Evolutionary conservation across 2,113 vertebrate genomes (phyloP), one percentile per base, ranked within the genome.

Genomic region (Mastomys natalensis): DNA sequence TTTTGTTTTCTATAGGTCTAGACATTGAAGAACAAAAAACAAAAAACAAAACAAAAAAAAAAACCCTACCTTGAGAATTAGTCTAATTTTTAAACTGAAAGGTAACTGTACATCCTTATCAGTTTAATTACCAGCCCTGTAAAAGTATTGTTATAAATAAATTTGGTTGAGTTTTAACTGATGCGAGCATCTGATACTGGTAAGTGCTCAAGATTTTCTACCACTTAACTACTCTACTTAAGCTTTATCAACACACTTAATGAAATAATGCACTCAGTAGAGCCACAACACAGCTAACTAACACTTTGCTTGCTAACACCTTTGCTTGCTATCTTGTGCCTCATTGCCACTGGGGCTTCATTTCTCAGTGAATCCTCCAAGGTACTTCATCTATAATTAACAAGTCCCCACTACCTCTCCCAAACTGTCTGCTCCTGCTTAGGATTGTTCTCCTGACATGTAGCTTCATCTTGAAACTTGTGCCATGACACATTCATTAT

Each of bases 41-140:
- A 31, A 62, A 58, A 66, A 24, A 37, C 16, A 48, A 48, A 48
- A 89, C 22, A 87, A 81, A 72, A 40, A n/a, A 31, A 62, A 58
- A 66, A 24, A 37, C 16, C 51, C 51, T 51, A 62, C 37, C 76
- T 66, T 70, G 40, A 84, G 53, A 92, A 85, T 48, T 51, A 2
- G 40, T 93, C 58, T 81, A 73, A 74, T 26, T 93, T 90, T 91
- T 92, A 10, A 58, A 70, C 78, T 48, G 43, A 82, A 84, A 97
- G 64, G 40, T 24, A 72, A 93, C 3, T 64, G 3, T 55, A 9
- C 7, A 72, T 10, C 15, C 81, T 87, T 58, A 81, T 13, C 45
- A 53, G 12, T 37, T 96, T 70, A 17, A 68, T 13, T 66, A 86
- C 29, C 22, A 86, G 12, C 11, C 43, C 26, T 43, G 40, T 85